These are phyloP conservation scores for Spheniscus mendiculus DNA, from an alignment of 2,113 vertebrate genomes.

Conservation along the genomic window DNA sequence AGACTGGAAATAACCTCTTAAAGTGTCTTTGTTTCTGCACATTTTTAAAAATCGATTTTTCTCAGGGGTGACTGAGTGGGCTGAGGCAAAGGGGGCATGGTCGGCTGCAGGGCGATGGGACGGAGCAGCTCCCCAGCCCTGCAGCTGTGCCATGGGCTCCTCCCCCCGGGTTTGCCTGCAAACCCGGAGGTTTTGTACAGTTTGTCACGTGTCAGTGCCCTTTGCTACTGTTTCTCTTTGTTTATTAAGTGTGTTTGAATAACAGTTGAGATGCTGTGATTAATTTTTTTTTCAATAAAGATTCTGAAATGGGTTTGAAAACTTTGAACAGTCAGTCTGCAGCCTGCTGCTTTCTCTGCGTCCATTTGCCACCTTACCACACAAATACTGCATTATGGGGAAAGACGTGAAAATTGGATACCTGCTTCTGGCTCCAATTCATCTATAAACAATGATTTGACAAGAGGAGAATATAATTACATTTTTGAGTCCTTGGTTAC, in stretches of 20 bases:
- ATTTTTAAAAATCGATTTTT: constrained; percentile 47
- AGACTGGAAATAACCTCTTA: constrained; percentile 34
- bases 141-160: constrained; percentile 6
- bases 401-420: background rate
- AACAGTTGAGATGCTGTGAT: constrained; percentile 66
- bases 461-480: background rate
- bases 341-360: background rate
- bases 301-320: constrained; percentile 32
- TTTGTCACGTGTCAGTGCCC: constrained; percentile 64
- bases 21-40: constrained; percentile 68
- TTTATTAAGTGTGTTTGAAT: constrained; percentile 75
- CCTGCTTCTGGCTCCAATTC: background rate
- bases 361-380: background rate
- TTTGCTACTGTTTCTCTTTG: constrained; percentile 71
- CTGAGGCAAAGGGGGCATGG: constrained; percentile 13
- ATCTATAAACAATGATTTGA: background rate
- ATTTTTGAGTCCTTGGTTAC: background rate
- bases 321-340: background rate
- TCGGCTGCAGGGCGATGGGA: background rate
- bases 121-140: background rate
- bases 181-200: constrained; percentile 52
- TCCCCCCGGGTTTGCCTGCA: constrained; percentile 16
- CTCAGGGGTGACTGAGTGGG: constrained; percentile 66
- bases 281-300: constrained; percentile 60
- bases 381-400: background rate